Base-by-base conservation (phyloP, 2,888 invertebrate genomes). In the Lordiphosa andalusiaca region DNA sequence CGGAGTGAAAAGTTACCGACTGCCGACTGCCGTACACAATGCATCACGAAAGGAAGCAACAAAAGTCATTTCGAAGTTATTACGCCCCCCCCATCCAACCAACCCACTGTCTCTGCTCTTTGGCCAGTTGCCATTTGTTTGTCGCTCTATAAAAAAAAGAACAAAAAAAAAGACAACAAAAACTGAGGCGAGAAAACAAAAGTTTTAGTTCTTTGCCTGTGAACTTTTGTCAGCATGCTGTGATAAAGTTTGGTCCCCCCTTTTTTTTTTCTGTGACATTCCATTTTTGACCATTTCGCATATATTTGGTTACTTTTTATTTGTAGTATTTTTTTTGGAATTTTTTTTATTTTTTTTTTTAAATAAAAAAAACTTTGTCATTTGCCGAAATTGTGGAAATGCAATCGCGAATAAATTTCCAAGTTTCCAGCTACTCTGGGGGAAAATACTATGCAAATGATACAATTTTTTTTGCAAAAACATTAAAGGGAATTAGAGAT, bases 21-120 rank as follows among this genome's bases (percentile, higher is more conserved):
- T 67, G 53, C 37, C 25, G 37, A 9, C 38, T 49, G 13, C 36
- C 61, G 44, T 30, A 30, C 53, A 64, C 83, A 73, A 73, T 80
- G 66, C 77, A 71, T 73, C 69, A 62, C 65, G 53, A 56, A 60
- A 57, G 68, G 67, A 82, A 75, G 67, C 78, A 73, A 71, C 85
- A 78, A 78, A 80, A 80, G 83, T 80, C 85, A 84, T 80, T 80
- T 66, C 69, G 66, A 83, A 84, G 80, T 84, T 80, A 84, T 84
- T 82, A 82, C 62, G 60, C 48, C 67, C 39, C 56, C 51, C 16
- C n/a, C n/a, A n/a, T 41, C 23, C 33, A 12, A 2, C 19, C 19
- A 3, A 4, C 6, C 35, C n/a, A 30, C 19, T 12, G 7, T 19
- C 21, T 7, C 16, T 41, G 13, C 23, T 42, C 12, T 16, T 60